These are phyloP conservation scores for Rhogogaster chlorosoma DNA, from an alignment of 2,888 invertebrate genomes.

Conservation along the genomic window DNA sequence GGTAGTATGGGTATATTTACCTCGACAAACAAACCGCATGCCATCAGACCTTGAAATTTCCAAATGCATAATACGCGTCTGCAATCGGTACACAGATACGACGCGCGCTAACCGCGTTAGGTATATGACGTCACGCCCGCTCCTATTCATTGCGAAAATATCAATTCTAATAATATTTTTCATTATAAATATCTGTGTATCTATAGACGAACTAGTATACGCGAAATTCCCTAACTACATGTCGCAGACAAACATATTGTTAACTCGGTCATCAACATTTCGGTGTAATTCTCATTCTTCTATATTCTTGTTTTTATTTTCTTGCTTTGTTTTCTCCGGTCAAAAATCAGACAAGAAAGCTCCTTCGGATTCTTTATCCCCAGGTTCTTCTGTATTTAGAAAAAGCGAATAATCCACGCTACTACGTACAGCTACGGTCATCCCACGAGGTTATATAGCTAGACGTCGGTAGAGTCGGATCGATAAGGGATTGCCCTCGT, in stretches of 20 bases:
- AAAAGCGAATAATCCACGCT: no score
- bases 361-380: no score
- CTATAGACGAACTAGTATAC: not conserved
- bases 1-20: not conserved
- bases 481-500: not conserved
- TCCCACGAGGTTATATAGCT: not conserved
- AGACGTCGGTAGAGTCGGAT: not conserved
- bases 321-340: no score
- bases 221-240: not conserved
- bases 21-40: not conserved
- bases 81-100: not conserved
- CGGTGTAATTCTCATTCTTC: no score
- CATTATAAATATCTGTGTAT: not conserved
- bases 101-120: not conserved
- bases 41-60: slow-evolving; percentile 40
- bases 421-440: not conserved
- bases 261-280: not conserved
- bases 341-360: no score
- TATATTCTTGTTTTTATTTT: no score
- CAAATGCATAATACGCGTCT: slow-evolving; percentile 39
- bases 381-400: no score
- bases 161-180: slow-evolving; percentile 22
- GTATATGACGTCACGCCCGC: not conserved
- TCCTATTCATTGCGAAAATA: not conserved
- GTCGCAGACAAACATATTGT: not conserved